Conservation (phyloP, 2,797 vertebrate species). For the Phrynocephalus guinanensis region DNA sequence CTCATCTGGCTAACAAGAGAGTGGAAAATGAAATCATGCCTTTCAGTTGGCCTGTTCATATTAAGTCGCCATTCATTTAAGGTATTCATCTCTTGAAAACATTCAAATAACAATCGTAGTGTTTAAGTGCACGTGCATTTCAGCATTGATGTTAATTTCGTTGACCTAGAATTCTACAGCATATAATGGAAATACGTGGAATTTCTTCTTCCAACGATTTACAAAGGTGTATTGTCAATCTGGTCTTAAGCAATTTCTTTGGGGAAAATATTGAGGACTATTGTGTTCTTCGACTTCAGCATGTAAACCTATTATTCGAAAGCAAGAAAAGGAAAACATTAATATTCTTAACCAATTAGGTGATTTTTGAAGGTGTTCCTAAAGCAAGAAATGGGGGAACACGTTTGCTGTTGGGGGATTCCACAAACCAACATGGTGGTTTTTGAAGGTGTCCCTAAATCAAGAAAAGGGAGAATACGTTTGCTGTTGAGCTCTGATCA, state of each 20-base stretch:
- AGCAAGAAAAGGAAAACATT: slow-evolving; percentile 42
- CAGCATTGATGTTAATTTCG: slow-evolving; percentile 71
- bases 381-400: not conserved
- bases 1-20: slow-evolving; percentile 59
- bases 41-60: slow-evolving; percentile 58
- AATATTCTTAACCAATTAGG: not conserved
- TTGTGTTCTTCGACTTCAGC: not conserved
- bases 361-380: not conserved
- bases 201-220: not conserved
- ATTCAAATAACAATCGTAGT: slow-evolving; percentile 49
- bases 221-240: slow-evolving; percentile 30
- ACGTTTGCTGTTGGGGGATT: not conserved
- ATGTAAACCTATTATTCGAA: accelerated
- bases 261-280: too few species aligned
- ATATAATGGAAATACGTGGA: slow-evolving; percentile 50
- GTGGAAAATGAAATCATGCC: slow-evolving; percentile 45
- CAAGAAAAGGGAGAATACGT: not conserved
- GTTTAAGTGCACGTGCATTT: slow-evolving; percentile 66
- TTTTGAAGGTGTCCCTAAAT: not conserved
- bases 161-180: slow-evolving; percentile 60
- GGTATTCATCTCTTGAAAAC: slow-evolving; percentile 54
- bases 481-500: too few species aligned
- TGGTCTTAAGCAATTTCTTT: not conserved
- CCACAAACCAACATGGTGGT: not conserved
- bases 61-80: slow-evolving; percentile 51